Evolutionary conservation across 2,888 invertebrate genomes (phyloP), one percentile per base, ranked within the genome.

Genomic region (Orthosia gracilis): DNA sequence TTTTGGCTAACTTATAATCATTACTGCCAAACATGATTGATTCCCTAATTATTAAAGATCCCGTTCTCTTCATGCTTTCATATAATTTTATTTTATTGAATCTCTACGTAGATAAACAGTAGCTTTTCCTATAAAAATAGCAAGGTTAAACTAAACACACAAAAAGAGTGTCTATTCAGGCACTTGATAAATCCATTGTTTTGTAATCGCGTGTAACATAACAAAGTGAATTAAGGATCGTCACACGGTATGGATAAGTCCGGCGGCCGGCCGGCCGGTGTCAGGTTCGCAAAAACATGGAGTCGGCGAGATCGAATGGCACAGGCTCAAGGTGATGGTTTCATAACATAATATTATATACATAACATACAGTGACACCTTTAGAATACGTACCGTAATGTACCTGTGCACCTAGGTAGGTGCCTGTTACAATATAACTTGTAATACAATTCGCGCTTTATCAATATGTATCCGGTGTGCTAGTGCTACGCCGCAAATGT

Each of bases 271-370:
- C 50, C 69, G 73, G 49, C 49, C 57, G 82, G 86, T 88, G 88
- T 94, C 91, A 71, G 78, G 87, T 94, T 94, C 85, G 84, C 84
- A 73, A 90, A 89, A 92, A 90, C 92, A 92, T 91, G 91, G 91
- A 89, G 93, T 90, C 94, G 94, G 94, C 89, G 86, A 76, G 90
- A 87, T 95, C 94, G 79, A 67, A 87, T 95, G 91, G 85, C 94
- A 93, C 88, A 93, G 88, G 85, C 89, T 85, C 94, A 95, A 95
- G 94, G 95, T 94, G 91, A 94, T 78, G 79, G 82, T 89, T 89
- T 91, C 91, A 94, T 90, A 94, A 94, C 49, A 49, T 50, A 58
- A 31, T 58, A 54, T 40, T n/a, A 18, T 40, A 21, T 76, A 66
- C 21, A 45, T 23, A 69, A 69, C 91, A 92, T 49, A 58, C 47